phyloP scores from a whole-genome alignment of 1,140 invertebrate species.

The Cheumatopsyche charites region DNA sequence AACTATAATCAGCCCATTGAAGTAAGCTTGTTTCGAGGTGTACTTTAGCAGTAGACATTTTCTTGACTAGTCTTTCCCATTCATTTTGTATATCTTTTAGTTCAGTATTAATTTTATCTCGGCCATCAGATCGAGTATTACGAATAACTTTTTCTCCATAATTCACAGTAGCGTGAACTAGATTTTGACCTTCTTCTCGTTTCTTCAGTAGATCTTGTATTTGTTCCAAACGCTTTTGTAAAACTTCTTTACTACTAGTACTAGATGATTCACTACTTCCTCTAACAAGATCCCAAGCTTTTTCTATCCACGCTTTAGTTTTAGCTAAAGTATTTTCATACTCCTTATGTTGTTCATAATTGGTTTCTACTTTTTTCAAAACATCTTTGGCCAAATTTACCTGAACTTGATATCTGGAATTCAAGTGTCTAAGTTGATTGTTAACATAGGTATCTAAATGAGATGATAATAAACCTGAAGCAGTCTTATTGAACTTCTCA shows the following conservation, averaged over 20 bases:
- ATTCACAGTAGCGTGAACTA: conserved; percentile 88
- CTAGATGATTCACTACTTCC: conserved; percentile 78
- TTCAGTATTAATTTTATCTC: conserved; percentile 85
- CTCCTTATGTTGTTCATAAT: conserved; percentile 84
- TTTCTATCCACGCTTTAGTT: conserved; percentile 87
- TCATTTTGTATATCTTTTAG: conserved; percentile 90
- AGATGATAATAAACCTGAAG: conserved; percentile 76
- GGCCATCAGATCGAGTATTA: conserved; percentile 86
- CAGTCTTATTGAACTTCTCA: conserved; percentile 81
- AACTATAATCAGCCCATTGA: conserved; percentile 96
- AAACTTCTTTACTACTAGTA: conserved; percentile 81
- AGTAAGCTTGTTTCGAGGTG: conserved; percentile 88
- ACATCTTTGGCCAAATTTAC: conserved; percentile 92
- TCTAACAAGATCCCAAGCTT: conserved; percentile 82
- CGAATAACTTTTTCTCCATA: conserved; percentile 90
- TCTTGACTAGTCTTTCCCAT: conserved; percentile 91
- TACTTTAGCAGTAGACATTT: conserved; percentile 91
- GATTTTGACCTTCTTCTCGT: conserved; percentile 89
- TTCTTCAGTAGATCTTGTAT: conserved; percentile 81
- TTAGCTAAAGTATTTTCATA: conserved; percentile 82
- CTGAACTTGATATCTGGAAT: conserved; percentile 89
- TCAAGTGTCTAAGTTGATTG: conserved; percentile 88
- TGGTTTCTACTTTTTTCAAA: conserved; percentile 89
- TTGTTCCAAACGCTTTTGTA: conserved; percentile 81
- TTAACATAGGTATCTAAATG: conserved; percentile 90